A percentile compares a stretch with the other conserved stretches of the same genome.
These are phyloP conservation scores for Limnephilus rhombicus DNA, from an alignment of 2,888 invertebrate genomes.

Conservation along the genomic window DNA sequence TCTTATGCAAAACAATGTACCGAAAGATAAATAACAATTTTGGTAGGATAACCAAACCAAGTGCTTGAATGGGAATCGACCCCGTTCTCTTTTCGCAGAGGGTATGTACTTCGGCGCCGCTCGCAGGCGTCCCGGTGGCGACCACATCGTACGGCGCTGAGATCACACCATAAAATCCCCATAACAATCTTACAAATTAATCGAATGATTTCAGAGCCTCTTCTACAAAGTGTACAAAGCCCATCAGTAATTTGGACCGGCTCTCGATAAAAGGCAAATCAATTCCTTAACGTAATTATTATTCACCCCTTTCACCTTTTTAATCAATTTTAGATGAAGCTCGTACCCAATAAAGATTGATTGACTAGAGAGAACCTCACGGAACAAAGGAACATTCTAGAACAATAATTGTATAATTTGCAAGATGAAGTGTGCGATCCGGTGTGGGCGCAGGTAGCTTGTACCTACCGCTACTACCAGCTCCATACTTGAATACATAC, in stretches of 20 bases:
- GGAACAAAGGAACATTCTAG: background rate
- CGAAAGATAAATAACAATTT: background rate
- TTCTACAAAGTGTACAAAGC: background rate
- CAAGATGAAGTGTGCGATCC: background rate
- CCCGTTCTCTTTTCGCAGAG: background rate
- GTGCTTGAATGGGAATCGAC: background rate
- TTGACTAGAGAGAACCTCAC: background rate
- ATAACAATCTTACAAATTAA: background rate
- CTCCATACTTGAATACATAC: background rate
- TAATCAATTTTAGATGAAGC: background rate
- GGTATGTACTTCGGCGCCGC: background rate
- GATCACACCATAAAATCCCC: background rate
- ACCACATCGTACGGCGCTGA: background rate
- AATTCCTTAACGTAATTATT: background rate
- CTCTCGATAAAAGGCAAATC: background rate
- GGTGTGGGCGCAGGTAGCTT: background rate
- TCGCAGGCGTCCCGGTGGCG: background rate
- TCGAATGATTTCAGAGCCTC: background rate
- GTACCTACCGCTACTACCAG: background rate
- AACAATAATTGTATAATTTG: conserved; percentile 1
- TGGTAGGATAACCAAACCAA: background rate
- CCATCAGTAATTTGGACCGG: background rate
- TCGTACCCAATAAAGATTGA: background rate
- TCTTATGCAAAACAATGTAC: background rate
- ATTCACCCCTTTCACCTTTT: background rate